Percentiles rank a stretch among this genome's conserved stretches.
These are phyloP conservation scores for Rhincodon typus DNA, from an alignment of 2,797 vertebrate genomes.

Conservation along the genomic window DNA sequence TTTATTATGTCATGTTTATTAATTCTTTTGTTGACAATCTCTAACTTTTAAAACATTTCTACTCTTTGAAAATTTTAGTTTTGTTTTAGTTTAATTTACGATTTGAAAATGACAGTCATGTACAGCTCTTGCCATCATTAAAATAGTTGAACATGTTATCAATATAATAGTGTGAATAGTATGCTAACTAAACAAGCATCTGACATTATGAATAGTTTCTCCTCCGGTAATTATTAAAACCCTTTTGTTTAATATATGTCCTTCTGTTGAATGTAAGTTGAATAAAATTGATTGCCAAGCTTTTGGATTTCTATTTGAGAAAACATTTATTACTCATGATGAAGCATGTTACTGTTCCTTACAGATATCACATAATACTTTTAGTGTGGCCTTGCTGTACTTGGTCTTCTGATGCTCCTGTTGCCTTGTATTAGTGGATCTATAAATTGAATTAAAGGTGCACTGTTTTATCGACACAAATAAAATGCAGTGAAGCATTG, in stretches of 20 bases:
- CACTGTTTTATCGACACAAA: not conserved
- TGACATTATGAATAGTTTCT: not conserved
- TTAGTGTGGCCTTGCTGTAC: not conserved
- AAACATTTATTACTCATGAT: not conserved
- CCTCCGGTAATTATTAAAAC: not conserved
- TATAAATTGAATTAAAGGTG: not conserved
- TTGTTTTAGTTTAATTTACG: too few species aligned
- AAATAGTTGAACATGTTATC: not conserved
- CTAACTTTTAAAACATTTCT: not conserved
- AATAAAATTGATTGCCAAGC: too few species aligned
- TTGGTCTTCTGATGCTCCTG: not conserved
- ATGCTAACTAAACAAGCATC: not conserved
- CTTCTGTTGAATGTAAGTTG: not conserved
- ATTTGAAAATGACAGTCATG: not conserved
- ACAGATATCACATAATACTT: not conserved
- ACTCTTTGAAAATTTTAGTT: not conserved
- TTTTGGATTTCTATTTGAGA: not conserved
- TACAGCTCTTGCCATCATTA: not conserved
- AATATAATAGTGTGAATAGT: not conserved
- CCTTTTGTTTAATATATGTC: not conserved
- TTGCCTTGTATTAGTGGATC: not conserved
- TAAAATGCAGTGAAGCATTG: conserved; percentile 22
- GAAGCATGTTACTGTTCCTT: not conserved
- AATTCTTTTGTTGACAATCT: not conserved
- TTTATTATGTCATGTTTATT: not conserved